Evolutionary conservation across 2,888 invertebrate genomes (phyloP).

Genomic region (Microctonus brassicae): DNA sequence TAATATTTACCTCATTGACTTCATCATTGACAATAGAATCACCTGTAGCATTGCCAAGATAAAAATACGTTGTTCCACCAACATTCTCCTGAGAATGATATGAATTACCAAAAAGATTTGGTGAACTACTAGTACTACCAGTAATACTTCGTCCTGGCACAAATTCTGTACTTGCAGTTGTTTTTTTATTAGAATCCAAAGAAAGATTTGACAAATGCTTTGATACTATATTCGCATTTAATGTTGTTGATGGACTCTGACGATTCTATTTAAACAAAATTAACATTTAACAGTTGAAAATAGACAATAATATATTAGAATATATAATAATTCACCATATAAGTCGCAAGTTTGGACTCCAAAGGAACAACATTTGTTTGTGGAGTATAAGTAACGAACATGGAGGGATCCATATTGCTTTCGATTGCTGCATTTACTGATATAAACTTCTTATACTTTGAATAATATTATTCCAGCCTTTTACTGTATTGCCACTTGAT

Average conservation of each 20-base stretch:
- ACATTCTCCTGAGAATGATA: conserved; percentile 83
- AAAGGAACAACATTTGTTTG: conserved; percentile 82
- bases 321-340: conserved; percentile 76
- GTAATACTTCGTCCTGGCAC: conserved; percentile 62
- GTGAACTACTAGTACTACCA: conserved; percentile 65
- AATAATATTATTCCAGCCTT: not conserved
- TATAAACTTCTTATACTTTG: conserved; percentile 25
- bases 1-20: conserved; percentile 52
- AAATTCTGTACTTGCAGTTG: conserved; percentile 62
- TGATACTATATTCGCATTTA: conserved; percentile 61
- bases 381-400: conserved; percentile 78
- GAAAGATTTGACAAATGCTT: conserved; percentile 67
- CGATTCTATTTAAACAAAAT: conserved; percentile 61
- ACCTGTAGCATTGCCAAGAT: conserved; percentile 73
- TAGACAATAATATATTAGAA: conserved; percentile 18
- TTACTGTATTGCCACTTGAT: not conserved
- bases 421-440: conserved; percentile 65
- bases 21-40: conserved; percentile 61
- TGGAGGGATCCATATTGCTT: conserved; percentile 78
- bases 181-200: conserved; percentile 65
- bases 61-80: conserved; percentile 96
- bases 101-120: conserved; percentile 66
- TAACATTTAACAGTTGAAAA: conserved; percentile 12
- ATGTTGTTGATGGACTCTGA: conserved; percentile 59
- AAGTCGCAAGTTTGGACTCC: conserved; percentile 87